phyloP scores from a whole-genome alignment of 2,797 vertebrate genomes.

The Poeciliopsis gracilis region DNA sequence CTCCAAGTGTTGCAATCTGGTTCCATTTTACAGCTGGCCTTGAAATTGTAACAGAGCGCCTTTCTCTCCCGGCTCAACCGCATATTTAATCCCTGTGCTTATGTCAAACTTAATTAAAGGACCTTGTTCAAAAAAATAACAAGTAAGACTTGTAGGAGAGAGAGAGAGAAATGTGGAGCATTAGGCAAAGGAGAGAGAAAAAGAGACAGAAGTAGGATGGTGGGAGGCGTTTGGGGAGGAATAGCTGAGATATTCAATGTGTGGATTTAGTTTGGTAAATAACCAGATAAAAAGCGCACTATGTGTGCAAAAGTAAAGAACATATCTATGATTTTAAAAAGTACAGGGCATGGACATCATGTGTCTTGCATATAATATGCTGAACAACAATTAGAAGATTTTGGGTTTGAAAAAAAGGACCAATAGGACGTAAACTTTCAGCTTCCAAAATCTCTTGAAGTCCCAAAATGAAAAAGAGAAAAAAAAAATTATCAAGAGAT shows the following conservation, averaged over 20 bases:
- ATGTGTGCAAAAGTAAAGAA: constrained; percentile 10
- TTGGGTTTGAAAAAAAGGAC: constrained; percentile 13
- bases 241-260: constrained; percentile 71
- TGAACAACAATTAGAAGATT: constrained; percentile 16
- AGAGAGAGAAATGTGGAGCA: constrained; percentile 71
- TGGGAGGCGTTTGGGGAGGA: constrained; percentile 58
- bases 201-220: constrained; percentile 65
- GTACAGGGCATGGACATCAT: not conserved
- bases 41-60: constrained; percentile 90
- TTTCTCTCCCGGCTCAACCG: constrained; percentile 91
- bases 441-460: constrained; percentile 51
- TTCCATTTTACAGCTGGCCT: constrained; percentile 90
- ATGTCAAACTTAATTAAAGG: constrained; percentile 99
- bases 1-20: constrained; percentile 88
- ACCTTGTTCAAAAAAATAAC: constrained; percentile 99
- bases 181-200: constrained; percentile 62
- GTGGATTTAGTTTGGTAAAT: constrained; percentile 52
- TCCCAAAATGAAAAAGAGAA: constrained; percentile 51
- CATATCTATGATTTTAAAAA: constrained; percentile 1
- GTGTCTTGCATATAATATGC: constrained; percentile 3
- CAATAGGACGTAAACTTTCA: constrained; percentile 37
- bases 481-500: constrained; percentile 64
- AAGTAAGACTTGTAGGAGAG: constrained; percentile 86
- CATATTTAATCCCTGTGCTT: constrained; percentile 99
- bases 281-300: constrained; percentile 42